Conservation (phyloP, 1,140 invertebrate species). For the Nebria ingens region DNA sequence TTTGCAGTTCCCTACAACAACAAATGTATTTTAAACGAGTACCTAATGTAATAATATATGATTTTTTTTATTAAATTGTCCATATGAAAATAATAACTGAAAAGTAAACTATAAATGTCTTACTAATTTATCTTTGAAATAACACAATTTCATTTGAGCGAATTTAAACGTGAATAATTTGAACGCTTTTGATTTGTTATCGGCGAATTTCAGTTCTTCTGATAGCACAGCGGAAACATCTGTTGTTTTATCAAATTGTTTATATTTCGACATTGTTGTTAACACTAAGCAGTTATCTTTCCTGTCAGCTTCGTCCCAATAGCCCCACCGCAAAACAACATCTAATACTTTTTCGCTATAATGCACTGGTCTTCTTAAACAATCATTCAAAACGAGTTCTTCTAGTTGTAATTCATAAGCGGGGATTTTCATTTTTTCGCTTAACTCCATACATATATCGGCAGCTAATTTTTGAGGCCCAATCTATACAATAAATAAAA, state of each 20-base stretch:
- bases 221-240: conserved; percentile 45
- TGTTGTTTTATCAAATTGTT: conserved; percentile 35
- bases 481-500: conserved; percentile 41
- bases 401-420: conserved; percentile 58
- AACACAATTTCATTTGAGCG: conserved; percentile 62
- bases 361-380: conserved; percentile 64
- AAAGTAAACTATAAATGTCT: conserved; percentile 21
- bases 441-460: conserved; percentile 58
- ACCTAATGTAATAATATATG: not conserved
- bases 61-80: conserved; percentile 10
- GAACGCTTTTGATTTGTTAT: conserved; percentile 61
- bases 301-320: conserved; percentile 71
- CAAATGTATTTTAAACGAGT: conserved; percentile 12
- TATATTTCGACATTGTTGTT: conserved; percentile 39
- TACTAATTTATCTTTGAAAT: conserved; percentile 69
- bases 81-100: not conserved
- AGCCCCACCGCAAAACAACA: conserved; percentile 62
- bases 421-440: conserved; percentile 47
- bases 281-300: conserved; percentile 73
- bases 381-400: conserved; percentile 62
- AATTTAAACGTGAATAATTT: conserved; percentile 70
- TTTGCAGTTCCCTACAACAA: conserved; percentile 46
- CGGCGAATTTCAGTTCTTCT: conserved; percentile 70
- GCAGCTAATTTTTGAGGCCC: conserved; percentile 65
- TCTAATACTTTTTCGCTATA: conserved; percentile 61